Percentiles rank a stretch among this genome's conserved stretches.
Evolutionary conservation across 2,113 vertebrate genomes (phyloP).

Genomic region (Formicarius rufipectus): DNA sequence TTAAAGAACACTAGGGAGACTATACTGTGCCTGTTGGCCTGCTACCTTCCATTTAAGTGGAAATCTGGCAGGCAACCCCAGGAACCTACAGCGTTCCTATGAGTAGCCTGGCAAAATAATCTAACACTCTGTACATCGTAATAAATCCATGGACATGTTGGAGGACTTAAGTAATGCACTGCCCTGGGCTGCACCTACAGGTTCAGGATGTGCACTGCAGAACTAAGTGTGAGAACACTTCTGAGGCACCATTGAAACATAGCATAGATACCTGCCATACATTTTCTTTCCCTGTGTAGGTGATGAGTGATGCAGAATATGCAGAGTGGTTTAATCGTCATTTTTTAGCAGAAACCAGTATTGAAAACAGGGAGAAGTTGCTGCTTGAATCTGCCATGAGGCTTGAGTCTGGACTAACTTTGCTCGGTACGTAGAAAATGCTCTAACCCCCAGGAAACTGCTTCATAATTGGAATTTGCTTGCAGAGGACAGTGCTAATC

Average conservation of each 20-base stretch:
- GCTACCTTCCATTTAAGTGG: background rate
- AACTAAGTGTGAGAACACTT: background rate
- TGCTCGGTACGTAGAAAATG: conserved; percentile 81
- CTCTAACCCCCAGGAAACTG: background rate
- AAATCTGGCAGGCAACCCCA: background rate
- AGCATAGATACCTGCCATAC: fast-evolving
- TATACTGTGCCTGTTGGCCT: background rate
- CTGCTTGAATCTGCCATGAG: conserved; percentile 83
- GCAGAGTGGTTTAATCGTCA: conserved; percentile 84
- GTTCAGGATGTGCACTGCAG: background rate
- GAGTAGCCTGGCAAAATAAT: background rate
- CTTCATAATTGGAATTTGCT: background rate
- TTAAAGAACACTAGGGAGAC: background rate
- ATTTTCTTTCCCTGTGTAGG: conserved; percentile 67
- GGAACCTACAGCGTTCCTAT: background rate
- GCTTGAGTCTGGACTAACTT: conserved; percentile 86
- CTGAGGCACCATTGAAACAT: background rate
- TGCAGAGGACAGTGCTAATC: background rate
- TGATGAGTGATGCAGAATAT: conserved; percentile 86
- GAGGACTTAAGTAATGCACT: background rate
- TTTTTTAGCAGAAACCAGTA: conserved; percentile 88
- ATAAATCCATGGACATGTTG: background rate
- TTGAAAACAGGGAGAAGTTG: conserved; percentile 88
- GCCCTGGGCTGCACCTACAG: background rate
- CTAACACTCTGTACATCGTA: fast-evolving